phyloP scores from a whole-genome alignment of 92 coral and sea anemone genomes.

The Siderastrea siderea region DNA sequence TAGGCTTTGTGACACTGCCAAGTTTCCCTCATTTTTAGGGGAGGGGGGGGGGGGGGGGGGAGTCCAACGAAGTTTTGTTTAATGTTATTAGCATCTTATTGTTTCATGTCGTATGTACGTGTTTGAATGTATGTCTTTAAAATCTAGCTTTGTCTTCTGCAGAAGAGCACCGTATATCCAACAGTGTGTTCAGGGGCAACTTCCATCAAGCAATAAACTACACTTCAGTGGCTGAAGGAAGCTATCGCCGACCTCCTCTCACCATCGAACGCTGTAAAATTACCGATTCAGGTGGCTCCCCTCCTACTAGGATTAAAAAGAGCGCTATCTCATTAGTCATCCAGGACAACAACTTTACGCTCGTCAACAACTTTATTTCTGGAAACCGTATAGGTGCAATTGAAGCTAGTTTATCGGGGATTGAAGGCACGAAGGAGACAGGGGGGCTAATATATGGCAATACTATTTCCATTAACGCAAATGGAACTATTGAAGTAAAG shows the following conservation, averaged over 20 bases:
- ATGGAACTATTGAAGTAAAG: constrained; percentile 34
- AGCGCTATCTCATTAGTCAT: constrained; percentile 46
- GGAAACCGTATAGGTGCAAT: constrained; percentile 58
- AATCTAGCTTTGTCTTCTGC: not conserved
- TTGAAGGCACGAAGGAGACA: constrained; percentile 27
- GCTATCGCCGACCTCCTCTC: not conserved
- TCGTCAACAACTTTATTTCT: constrained; percentile 53
- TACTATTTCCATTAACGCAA: constrained; percentile 48
- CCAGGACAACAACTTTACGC: constrained; percentile 26
- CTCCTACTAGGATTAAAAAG: not conserved
- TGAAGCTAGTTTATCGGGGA: constrained; percentile 6
- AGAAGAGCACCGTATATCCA: constrained; percentile 39
- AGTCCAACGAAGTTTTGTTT: no score
- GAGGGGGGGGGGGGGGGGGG: no score
- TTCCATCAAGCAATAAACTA: constrained; percentile 45
- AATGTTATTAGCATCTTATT: no score
- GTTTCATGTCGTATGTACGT: no score
- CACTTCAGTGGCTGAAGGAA: constrained; percentile 9
- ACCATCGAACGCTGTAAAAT: constrained; percentile 24
- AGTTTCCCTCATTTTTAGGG: no score
- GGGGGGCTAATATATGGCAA: constrained; percentile 55
- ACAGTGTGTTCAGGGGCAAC: constrained; percentile 34
- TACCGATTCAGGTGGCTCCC: not conserved
- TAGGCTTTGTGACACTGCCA: no score
- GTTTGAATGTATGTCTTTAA: no score